A percentile compares a stretch with the other conserved stretches of the same genome.
Evolutionary conservation across 2,797 vertebrate genomes (phyloP).

Genomic region (Sebastes oblongus): DNA sequence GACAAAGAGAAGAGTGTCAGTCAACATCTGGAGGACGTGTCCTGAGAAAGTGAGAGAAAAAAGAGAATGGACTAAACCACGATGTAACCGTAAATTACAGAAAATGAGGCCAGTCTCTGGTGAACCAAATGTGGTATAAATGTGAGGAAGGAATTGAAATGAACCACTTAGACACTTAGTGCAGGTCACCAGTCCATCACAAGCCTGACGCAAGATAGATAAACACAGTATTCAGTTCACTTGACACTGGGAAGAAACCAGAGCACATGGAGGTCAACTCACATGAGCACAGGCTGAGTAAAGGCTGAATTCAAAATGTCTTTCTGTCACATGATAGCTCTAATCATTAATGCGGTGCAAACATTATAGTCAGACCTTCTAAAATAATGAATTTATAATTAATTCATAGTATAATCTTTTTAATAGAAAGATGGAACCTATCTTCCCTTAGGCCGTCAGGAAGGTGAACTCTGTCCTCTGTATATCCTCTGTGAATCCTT

Average conservation of each 20-base stretch:
- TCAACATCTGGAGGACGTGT: conserved; percentile 1
- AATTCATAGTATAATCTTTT: background rate
- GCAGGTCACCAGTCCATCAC: conserved; percentile 30
- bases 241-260: background rate
- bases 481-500: background rate
- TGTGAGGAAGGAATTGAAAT: background rate
- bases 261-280: conserved; percentile 10
- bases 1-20: conserved; percentile 26
- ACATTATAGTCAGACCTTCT: background rate
- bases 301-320: background rate
- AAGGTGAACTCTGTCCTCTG: background rate
- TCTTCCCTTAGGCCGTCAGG: background rate
- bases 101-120: background rate
- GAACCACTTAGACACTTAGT: background rate
- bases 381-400: background rate
- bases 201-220: conserved; percentile 12
- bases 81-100: background rate
- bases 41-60: background rate
- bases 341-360: background rate
- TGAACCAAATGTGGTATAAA: background rate
- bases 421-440: background rate
- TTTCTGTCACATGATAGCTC: background rate
- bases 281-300: background rate
- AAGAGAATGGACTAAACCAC: background rate
- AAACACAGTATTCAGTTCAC: background rate